phyloP scores from a whole-genome alignment of 2,113 vertebrate species.

The Anser cygnoides region DNA sequence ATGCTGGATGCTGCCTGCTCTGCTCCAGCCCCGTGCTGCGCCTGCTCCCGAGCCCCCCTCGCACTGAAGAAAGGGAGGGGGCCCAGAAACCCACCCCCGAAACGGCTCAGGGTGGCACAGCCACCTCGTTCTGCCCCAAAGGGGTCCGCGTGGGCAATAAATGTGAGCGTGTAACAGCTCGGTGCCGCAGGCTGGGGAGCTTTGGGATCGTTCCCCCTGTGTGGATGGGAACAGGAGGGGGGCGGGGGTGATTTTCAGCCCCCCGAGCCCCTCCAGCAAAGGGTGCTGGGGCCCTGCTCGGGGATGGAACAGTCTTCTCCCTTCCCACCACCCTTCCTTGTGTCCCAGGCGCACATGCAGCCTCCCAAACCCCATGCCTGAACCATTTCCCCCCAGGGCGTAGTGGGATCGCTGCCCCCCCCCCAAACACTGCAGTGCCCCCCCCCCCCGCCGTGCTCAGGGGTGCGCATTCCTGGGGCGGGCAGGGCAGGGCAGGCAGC shows the following conservation, averaged over 20 bases:
- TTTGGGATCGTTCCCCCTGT: fast-evolving
- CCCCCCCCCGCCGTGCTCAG: background rate
- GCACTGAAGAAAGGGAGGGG: background rate
- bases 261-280: fast-evolving
- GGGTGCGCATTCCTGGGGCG: fast-evolving
- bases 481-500: background rate
- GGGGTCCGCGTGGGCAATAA: background rate
- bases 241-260: background rate
- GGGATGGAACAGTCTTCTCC: background rate
- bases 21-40: background rate
- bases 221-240: background rate
- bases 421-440: background rate
- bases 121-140: fast-evolving
- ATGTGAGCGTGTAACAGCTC: background rate
- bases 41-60: fast-evolving
- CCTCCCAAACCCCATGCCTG: background rate
- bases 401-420: background rate
- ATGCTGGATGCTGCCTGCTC: fast-evolving
- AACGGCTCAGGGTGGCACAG: background rate
- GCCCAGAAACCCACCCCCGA: background rate
- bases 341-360: background rate
- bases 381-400: fast-evolving
- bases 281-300: background rate
- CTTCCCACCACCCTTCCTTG: background rate
- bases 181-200: background rate